Conservation (phyloP, 2,113 vertebrate genomes). For the Brachypodius melanocephalos region DNA sequence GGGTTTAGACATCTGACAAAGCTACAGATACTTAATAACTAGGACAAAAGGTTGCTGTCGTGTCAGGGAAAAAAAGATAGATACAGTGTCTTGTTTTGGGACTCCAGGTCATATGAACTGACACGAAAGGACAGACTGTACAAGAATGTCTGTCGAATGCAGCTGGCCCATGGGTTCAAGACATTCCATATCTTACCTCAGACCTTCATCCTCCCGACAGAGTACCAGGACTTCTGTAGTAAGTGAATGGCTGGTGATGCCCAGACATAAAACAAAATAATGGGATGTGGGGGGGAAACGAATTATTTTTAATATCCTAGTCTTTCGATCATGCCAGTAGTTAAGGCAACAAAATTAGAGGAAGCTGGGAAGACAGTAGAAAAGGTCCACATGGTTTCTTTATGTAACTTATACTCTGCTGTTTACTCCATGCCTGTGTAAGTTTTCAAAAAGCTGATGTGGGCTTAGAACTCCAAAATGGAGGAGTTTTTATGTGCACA, state of each 20-base stretch:
- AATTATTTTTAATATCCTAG: neutral
- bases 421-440: neutral
- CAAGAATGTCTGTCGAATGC: conserved; percentile 96
- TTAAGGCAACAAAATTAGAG: neutral
- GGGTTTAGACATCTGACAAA: neutral
- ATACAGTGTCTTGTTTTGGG: neutral
- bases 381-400: neutral
- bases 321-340: neutral
- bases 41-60: neutral
- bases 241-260: conserved; percentile 62
- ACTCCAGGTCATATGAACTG: conserved; percentile 90
- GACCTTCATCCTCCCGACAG: conserved; percentile 90
- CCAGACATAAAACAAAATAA: neutral
- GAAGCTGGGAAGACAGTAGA: neutral
- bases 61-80: neutral
- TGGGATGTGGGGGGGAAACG: neutral
- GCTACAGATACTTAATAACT: neutral
- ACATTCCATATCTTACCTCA: conserved; percentile 93
- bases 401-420: neutral
- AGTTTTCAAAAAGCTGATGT: neutral
- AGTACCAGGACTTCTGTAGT: conserved; percentile 97
- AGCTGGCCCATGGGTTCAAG: conserved; percentile 88
- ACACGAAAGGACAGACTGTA: conserved; percentile 96
- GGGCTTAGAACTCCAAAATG: neutral
- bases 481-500: neutral